Conservation (phyloP, 1,140 invertebrate species). For the Drosophila watanabei region DNA sequence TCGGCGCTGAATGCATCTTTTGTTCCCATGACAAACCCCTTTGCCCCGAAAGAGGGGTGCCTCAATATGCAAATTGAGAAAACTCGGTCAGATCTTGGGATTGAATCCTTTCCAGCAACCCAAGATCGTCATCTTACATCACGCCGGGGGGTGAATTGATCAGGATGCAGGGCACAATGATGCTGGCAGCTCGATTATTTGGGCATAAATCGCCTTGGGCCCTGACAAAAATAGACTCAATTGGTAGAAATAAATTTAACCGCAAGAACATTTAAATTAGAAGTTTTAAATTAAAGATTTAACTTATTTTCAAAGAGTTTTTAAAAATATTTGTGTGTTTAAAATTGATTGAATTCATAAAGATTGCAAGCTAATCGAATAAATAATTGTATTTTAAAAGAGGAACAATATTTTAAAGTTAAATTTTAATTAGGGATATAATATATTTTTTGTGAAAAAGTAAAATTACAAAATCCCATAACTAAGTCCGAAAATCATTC, state of each 20-base stretch:
- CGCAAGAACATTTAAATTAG: slow-evolving; percentile 24
- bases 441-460: too few species aligned
- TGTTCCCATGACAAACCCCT: slow-evolving; percentile 81
- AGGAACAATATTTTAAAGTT: too few species aligned
- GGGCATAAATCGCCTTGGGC: slow-evolving; percentile 55
- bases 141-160: slow-evolving; percentile 57
- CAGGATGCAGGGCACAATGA: slow-evolving; percentile 27
- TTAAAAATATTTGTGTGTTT: not conserved
- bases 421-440: too few species aligned
- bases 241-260: slow-evolving; percentile 24
- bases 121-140: slow-evolving; percentile 46
- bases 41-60: slow-evolving; percentile 25
- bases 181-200: slow-evolving; percentile 49
- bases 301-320: not conserved
- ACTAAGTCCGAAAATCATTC: too few species aligned
- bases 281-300: not conserved
- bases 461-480: too few species aligned
- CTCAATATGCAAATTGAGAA: slow-evolving; percentile 67
- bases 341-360: not conserved
- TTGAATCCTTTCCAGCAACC: slow-evolving; percentile 38
- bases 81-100: slow-evolving; percentile 46
- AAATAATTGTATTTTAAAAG: not conserved
- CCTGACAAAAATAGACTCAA: slow-evolving; percentile 7
- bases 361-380: not conserved
- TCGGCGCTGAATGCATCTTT: slow-evolving; percentile 61